A percentile compares a stretch with the other conserved stretches of the same genome.
These are phyloP conservation scores for Atta texana DNA, from an alignment of 1,140 invertebrate genomes.

Conservation along the genomic window DNA sequence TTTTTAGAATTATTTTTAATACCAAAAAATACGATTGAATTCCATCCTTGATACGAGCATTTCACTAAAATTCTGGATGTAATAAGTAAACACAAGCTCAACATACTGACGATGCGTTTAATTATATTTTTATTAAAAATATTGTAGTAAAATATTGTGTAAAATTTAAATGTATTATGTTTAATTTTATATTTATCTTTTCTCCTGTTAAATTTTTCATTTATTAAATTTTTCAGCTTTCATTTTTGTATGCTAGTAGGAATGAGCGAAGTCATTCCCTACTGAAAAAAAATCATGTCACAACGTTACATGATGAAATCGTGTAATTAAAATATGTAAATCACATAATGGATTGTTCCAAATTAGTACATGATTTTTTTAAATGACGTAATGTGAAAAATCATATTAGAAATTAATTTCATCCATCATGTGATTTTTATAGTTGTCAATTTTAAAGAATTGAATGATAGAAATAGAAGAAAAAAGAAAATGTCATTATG, in stretches of 20 bases:
- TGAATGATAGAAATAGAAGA: too few relatives aligned
- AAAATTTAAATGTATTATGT: neutral
- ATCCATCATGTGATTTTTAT: too few relatives aligned
- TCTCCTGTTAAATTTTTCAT: neutral
- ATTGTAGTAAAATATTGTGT: neutral
- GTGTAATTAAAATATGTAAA: too few relatives aligned
- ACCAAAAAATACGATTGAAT: neutral
- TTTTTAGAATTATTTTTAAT: conserved; percentile 1
- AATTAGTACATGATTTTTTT: too few relatives aligned
- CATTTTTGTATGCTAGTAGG: neutral
- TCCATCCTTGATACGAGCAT: neutral
- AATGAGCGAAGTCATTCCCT: neutral
- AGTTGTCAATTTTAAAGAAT: too few relatives aligned
- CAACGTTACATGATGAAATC: too few relatives aligned
- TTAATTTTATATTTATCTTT: too few relatives aligned
- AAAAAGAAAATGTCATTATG: too few relatives aligned
- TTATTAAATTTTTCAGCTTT: neutral
- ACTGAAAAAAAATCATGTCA: too few relatives aligned
- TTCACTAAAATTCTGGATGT: neutral
- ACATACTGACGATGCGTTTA: neutral
- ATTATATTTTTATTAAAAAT: conserved; percentile 16
- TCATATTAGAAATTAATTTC: too few relatives aligned
- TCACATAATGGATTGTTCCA: too few relatives aligned
- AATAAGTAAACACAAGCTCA: neutral
- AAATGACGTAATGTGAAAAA: too few relatives aligned